Base-by-base conservation (phyloP, 2,888 invertebrate genomes). In the Calliscelio sp. region DNA sequence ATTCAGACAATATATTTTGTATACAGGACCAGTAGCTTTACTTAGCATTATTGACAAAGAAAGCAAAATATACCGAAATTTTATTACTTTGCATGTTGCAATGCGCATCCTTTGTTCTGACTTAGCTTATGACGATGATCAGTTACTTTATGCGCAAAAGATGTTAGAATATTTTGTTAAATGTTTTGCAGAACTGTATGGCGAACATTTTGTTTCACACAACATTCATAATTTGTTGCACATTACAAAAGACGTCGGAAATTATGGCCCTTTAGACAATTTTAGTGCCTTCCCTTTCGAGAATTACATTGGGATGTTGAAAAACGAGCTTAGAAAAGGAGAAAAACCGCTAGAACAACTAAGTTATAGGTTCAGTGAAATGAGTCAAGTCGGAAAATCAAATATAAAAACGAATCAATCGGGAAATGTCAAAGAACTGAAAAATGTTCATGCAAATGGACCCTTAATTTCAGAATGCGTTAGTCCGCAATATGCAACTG, bases 171-270 rank as follows among this genome's bases (percentile, higher is more conserved):
- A 61, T 61, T 61, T 41, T 41, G 38, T 41, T 2, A 22, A 61
- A n/a, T 1, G 3, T 16, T 65, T 65, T 32, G 24, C 1, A 1
- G 5, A 46, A 28, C 18, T 46, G 14, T 65, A 10, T 28, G 46
- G 46, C 18, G 46, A 65, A 65, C 28, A 46, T 46, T 65, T 22
- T 28, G 44, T 65, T 44, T 65, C 65, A 3, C 65, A 65, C 41
- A 65, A 65, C 46, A 32, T 65, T 2, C 65, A 65, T 28, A 65
- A 65, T 20, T 6, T 65, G 20, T 16, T 28, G 1, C 65, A 65
- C 28, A 24, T 65, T 18, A 20, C 20, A 16, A 4, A 65, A 16
- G 65, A 65, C 22, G 65, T 65, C n/a, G n/a, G n/a, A n/a, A n/a
- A n/a, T n/a, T n/a, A n/a, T n/a, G n/a, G n/a, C n/a, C n/a, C n/a